Evolutionary conservation across 2,888 invertebrate species (phyloP).

Genomic region (Oscheius sp.): DNA sequence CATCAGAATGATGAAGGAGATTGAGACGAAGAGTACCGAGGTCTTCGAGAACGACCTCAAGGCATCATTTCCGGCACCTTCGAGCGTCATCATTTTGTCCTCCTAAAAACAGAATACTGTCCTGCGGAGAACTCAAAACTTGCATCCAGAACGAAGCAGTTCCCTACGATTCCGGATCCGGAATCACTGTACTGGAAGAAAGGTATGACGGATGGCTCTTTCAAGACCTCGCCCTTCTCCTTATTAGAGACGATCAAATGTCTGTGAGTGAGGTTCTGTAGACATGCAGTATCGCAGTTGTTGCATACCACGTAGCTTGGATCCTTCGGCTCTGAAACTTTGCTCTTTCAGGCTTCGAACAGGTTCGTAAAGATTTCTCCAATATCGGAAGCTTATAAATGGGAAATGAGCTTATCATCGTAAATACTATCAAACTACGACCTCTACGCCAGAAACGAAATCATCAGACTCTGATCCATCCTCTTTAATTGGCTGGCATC

Average conservation of each 20-base stretch:
- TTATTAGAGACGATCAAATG: constrained; percentile 14
- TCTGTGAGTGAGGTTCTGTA: constrained; percentile 1
- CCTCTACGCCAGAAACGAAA: no score
- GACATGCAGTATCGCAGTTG: constrained; percentile 14
- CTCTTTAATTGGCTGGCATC: no score
- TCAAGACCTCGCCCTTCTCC: no score
- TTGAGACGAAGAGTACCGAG: constrained; percentile 88
- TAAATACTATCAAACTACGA: no score
- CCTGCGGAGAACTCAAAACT: not conserved
- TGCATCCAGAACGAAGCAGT: not conserved
- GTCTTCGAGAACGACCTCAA: constrained; percentile 71
- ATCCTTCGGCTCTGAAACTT: not conserved
- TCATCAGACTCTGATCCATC: no score
- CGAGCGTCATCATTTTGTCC: constrained; percentile 5
- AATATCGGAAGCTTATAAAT: not conserved
- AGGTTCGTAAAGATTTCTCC: no score
- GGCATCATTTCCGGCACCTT: constrained; percentile 40
- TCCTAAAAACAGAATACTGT: not conserved
- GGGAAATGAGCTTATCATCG: no score
- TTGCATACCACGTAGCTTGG: constrained; percentile 9
- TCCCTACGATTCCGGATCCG: not conserved
- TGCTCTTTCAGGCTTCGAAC: no score
- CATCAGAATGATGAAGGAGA: constrained; percentile 88
- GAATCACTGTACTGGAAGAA: no score
- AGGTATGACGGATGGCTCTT: no score